A percentile compares a stretch with the other conserved stretches of the same genome.
Conservation (phyloP, 2,888 invertebrate species). For the Thelaira solivaga region DNA sequence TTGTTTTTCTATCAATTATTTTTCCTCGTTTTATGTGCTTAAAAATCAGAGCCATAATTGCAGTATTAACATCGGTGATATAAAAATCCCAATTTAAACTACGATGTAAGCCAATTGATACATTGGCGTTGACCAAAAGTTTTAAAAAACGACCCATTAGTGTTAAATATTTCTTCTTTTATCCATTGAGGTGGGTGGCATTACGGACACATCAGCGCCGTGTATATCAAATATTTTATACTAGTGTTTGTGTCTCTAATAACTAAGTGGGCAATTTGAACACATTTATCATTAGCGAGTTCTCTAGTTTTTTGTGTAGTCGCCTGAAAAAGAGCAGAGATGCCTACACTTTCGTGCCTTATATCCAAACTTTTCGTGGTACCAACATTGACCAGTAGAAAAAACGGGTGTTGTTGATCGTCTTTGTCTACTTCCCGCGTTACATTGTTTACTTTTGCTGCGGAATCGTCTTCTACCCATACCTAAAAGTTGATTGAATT, state of each 20-base stretch:
- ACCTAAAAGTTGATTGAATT: neutral
- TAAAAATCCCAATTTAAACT: neutral
- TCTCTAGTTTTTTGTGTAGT: neutral
- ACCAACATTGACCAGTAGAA: neutral
- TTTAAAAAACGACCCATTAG: neutral
- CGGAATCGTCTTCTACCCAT: neutral
- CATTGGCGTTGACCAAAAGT: neutral
- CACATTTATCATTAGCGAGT: neutral
- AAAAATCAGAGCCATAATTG: conserved; percentile 27
- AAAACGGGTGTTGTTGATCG: neutral
- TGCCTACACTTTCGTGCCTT: neutral
- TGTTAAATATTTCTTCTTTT: neutral
- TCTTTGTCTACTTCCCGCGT: neutral
- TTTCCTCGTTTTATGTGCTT: conserved; percentile 10
- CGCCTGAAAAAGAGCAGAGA: neutral
- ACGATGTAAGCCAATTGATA: neutral
- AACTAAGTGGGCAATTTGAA: conserved; percentile 36
- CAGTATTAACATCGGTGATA: conserved; percentile 9
- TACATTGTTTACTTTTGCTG: neutral
- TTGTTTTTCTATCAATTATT: conserved; percentile 4
- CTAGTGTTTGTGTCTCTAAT: conserved; percentile 42
- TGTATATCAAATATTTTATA: conserved; percentile 17
- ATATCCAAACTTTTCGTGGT: neutral
- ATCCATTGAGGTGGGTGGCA: neutral
- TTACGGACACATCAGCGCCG: conserved; percentile 53